Conservation (phyloP, 2,888 invertebrate genomes). For the Scaptomyza parva region DNA sequence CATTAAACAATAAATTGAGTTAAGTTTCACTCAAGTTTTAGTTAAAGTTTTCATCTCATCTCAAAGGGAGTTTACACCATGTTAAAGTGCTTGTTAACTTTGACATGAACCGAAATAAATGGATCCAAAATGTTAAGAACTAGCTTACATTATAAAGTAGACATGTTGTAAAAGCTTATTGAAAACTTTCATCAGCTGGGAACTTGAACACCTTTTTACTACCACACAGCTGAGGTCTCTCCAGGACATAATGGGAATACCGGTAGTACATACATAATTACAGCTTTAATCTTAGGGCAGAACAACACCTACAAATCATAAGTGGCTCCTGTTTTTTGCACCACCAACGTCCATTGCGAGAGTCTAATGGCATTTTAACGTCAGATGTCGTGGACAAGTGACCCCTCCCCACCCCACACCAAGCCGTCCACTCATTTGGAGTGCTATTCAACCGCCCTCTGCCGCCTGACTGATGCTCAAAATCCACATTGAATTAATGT, state of each 20-base stretch:
- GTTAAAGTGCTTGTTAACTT: background rate
- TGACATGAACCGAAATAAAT: background rate
- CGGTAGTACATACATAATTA: constrained; percentile 44
- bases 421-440: no score
- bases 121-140: background rate
- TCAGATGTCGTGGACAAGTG: constrained; percentile 41
- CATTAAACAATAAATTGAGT: no score
- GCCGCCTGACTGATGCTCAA: constrained; percentile 28
- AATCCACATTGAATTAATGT: constrained; percentile 57
- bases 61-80: background rate
- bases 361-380: constrained; percentile 80
- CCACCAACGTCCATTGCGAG: constrained; percentile 26
- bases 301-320: constrained; percentile 66
- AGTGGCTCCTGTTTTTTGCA: no score
- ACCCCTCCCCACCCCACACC: background rate
- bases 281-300: constrained; percentile 50
- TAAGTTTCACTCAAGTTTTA: no score
- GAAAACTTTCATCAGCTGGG: constrained; percentile 27
- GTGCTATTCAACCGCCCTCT: background rate
- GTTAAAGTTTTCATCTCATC: no score
- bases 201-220: constrained; percentile 33
- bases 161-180: background rate
- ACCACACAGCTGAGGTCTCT: constrained; percentile 11
- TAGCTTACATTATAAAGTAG: constrained; percentile 4
- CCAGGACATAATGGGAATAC: background rate